Evolutionary conservation across 1,140 invertebrate genomes (phyloP).

Genomic region (Magallana angulata): DNA sequence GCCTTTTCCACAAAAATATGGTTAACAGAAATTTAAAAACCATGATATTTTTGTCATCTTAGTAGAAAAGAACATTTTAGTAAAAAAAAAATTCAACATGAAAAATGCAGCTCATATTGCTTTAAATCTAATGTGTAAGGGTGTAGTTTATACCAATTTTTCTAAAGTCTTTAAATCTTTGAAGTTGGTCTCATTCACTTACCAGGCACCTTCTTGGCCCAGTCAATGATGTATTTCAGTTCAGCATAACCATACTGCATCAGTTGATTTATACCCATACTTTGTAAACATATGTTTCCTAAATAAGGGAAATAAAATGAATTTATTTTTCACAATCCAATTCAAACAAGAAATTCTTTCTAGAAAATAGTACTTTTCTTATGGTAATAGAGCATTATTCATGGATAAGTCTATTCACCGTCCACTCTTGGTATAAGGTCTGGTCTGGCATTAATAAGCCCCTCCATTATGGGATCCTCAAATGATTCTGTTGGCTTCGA

Average conservation of each 20-base stretch:
- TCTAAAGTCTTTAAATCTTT: too few species aligned
- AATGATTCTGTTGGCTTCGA: conserved; percentile 41
- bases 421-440: conserved; percentile 70
- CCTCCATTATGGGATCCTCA: conserved; percentile 62
- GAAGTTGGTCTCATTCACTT: conserved; percentile 2
- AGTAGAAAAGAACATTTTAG: too few species aligned
- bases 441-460: conserved; percentile 70
- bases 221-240: conserved; percentile 75
- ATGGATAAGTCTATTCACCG: conserved; percentile 50
- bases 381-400: not conserved
- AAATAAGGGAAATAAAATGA: not conserved
- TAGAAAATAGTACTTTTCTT: too few species aligned
- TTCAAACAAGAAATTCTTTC: too few species aligned
- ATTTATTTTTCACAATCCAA: not conserved
- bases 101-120: too few species aligned
- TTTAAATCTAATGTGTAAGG: too few species aligned
- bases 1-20: too few species aligned
- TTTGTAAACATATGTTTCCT: conserved; percentile 52
- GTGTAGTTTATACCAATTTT: too few species aligned
- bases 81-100: too few species aligned
- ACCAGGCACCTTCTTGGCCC: conserved; percentile 78
- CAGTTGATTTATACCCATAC: conserved; percentile 69
- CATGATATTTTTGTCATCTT: too few species aligned
- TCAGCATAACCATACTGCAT: conserved; percentile 77
- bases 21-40: too few species aligned